phyloP scores from a whole-genome alignment of 2,113 vertebrate species.

The Myotis davidii region DNA sequence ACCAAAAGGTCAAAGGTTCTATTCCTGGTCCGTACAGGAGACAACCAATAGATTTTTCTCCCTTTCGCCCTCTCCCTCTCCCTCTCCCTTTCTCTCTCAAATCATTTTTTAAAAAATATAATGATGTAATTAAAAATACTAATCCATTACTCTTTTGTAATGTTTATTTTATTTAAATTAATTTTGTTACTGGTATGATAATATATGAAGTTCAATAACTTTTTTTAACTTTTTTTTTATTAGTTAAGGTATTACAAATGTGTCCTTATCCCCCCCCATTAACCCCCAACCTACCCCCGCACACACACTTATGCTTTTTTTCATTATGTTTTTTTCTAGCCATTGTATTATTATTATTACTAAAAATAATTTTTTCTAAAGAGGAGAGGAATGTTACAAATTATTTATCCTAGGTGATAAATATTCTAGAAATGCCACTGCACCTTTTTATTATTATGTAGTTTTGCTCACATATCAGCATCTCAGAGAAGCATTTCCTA shows the following conservation, averaged over 20 bases:
- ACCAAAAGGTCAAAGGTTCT: not conserved
- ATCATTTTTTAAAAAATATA: not conserved
- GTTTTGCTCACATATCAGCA: conserved; percentile 4
- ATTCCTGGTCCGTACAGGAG: not conserved
- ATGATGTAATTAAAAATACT: not conserved
- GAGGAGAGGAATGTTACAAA: not conserved
- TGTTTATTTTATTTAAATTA: conserved; percentile 12
- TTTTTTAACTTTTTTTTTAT: too few species aligned
- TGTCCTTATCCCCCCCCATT: too few species aligned
- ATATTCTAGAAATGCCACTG: not conserved
- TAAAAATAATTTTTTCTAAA: conserved; percentile 27
- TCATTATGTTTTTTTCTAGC: not conserved
- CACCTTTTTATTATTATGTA: not conserved
- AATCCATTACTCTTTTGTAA: not conserved
- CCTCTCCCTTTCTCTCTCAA: not conserved
- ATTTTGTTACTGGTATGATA: conserved; percentile 5
- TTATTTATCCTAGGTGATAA: not conserved
- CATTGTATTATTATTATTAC: not conserved
- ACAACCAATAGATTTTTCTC: not conserved
- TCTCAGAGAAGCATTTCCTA: not conserved
- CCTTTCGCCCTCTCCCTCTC: too few species aligned
- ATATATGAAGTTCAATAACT: not conserved
- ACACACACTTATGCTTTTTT: too few species aligned
- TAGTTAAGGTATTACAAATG: too few species aligned
- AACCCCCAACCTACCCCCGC: too few species aligned